These are phyloP conservation scores for Hippasteria phrygiana DNA, from an alignment of 53 echinoderm and acorn worm species.

Conservation along the genomic window DNA sequence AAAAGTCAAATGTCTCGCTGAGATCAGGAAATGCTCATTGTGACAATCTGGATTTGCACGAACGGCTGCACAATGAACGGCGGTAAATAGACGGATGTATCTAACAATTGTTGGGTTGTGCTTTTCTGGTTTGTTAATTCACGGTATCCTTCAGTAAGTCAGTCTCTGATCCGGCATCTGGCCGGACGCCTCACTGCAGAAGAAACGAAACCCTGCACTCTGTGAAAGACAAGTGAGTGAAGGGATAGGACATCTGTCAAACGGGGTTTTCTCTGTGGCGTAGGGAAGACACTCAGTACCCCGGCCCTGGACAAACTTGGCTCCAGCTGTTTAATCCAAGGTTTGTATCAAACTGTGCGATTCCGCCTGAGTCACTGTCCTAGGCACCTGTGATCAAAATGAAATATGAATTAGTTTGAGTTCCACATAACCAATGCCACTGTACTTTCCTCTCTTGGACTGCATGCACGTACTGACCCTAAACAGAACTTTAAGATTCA, in stretches of 20 bases:
- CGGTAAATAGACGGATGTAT: not conserved
- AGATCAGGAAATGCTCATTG: not conserved
- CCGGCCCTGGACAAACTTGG: not conserved
- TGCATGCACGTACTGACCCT: no score
- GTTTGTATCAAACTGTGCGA: slow-evolving; percentile 9
- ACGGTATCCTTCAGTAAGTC: not conserved
- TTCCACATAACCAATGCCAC: not conserved
- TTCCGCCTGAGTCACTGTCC: slow-evolving; percentile 38
- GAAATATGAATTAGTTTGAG: not conserved
- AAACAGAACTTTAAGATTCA: no score
- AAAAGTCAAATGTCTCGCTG: not conserved
- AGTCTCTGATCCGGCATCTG: not conserved
- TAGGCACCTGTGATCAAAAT: slow-evolving; percentile 17
- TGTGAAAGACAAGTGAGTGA: not conserved
- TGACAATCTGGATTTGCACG: not conserved
- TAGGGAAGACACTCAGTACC: not conserved
- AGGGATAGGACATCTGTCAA: not conserved
- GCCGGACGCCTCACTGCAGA: not conserved
- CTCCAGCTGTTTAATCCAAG: slow-evolving; percentile 1
- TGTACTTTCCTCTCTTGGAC: not conserved
- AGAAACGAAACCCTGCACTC: not conserved
- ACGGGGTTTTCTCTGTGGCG: not conserved
- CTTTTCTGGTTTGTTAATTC: not conserved
- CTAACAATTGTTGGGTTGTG: not conserved
- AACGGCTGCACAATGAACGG: not conserved